Base-by-base conservation (phyloP, 1,140 invertebrate genomes). In the Papilio machaon region DNA sequence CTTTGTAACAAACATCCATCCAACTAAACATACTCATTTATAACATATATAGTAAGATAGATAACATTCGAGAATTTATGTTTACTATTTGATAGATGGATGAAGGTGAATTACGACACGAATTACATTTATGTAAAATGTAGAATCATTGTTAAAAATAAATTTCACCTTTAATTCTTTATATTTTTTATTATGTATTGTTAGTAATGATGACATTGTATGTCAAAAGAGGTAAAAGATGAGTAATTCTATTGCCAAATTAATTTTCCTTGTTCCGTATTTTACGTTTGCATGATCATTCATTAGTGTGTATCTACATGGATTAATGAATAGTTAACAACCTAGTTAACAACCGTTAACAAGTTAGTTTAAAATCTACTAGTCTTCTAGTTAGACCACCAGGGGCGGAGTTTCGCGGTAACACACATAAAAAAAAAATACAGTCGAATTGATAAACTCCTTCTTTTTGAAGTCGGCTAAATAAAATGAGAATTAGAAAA, bases 221-320 rank as follows among this genome's bases (percentile, higher is more conserved):
- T 70, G 2, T 6, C 4, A 70, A 70, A 17, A 13, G 30, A 17
- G 17, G 10, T 19, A 60, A 13, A 78, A 58, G 30, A 78, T 77
- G 75, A 58, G 23, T 78, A 17, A 78, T 78, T 78, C 52, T 58
- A 43, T n/a, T 17, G 35, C 35, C 49, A 78, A 78, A n/a, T 78
- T 78, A 52, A 38, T 60, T 15, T 77, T 78, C 17, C 30, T 78
- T 77, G 52, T 60, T 60, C 52, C 75, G 23, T 54, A 49, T 76
- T 35, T 78, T 60, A 60, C 49, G 47, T 54, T 35, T 76, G 23
- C 47, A n/a, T n/a, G 9, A 10, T 77, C 19, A 49, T 77, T 77
- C 13, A 30, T 30, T 30, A 30, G 47, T 77, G 13, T 58, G 13
- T 7, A n/a, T 54, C 1, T 58, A 76, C 23, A 10, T 35, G 9